These are phyloP conservation scores for Drosophila azteca DNA, from an alignment of 1,140 invertebrate genomes.

Conservation along the genomic window DNA sequence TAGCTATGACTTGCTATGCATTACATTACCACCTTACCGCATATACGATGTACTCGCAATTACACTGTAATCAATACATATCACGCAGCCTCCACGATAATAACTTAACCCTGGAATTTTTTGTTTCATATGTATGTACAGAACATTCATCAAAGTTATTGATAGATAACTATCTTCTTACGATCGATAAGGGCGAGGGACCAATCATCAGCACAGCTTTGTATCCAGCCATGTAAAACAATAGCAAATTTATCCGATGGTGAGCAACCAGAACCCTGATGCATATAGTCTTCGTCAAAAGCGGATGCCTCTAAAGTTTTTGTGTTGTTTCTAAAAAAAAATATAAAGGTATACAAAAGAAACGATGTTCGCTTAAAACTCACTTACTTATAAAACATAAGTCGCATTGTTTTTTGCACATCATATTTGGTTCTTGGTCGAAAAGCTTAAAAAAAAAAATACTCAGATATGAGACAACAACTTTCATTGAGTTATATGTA, in stretches of 20 bases:
- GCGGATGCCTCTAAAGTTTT: slow-evolving; percentile 53
- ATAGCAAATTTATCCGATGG: slow-evolving; percentile 71
- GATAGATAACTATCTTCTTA: slow-evolving; percentile 27
- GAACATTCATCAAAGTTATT: not conserved
- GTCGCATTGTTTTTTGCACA: slow-evolving; percentile 51
- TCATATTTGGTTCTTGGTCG: slow-evolving; percentile 38
- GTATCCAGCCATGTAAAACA: slow-evolving; percentile 79
- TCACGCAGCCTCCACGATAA: slow-evolving; percentile 78
- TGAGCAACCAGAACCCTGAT: slow-evolving; percentile 50
- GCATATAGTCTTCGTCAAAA: slow-evolving; percentile 30
- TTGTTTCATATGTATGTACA: not conserved
- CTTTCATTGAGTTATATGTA: not conserved
- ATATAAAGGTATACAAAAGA: not conserved
- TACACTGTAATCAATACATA: slow-evolving; percentile 79
- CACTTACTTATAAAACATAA: slow-evolving; percentile 58
- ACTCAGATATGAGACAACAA: not conserved
- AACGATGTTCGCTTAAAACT: not conserved
- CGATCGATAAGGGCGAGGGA: slow-evolving; percentile 67
- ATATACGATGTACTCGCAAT: slow-evolving; percentile 68
- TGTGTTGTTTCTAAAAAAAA: slow-evolving; percentile 54
- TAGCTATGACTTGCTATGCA: not conserved
- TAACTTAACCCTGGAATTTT: slow-evolving; percentile 62
- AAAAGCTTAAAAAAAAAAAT: slow-evolving; percentile 16
- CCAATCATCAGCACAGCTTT: slow-evolving; percentile 76
- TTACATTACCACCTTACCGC: slow-evolving; percentile 18